These are phyloP conservation scores for Hylaea fasciaria DNA, from an alignment of 2,888 invertebrate genomes.

Conservation along the genomic window DNA sequence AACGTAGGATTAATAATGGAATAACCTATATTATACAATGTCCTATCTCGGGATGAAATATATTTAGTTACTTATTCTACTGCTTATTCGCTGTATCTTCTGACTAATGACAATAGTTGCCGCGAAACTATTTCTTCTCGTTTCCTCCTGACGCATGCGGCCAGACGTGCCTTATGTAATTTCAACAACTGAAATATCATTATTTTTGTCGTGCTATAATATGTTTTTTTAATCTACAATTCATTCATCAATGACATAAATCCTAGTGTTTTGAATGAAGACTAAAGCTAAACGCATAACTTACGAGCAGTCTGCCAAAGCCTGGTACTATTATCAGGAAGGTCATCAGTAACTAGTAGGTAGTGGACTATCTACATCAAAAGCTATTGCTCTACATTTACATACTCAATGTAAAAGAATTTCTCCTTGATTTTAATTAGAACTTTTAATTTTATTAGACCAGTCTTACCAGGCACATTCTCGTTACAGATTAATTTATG, in stretches of 20 bases:
- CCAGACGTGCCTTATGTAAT: conserved; percentile 4
- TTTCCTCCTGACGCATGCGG: background rate
- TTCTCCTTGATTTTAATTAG: conserved; percentile 21
- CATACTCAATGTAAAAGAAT: conserved; percentile 1
- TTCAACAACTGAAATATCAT: conserved; percentile 1
- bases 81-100: no score
- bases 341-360: no score
- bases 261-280: background rate
- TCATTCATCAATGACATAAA: background rate
- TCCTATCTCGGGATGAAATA: no score
- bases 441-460: conserved; percentile 20
- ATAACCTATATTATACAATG: no score
- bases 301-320: no score
- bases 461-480: conserved; percentile 24
- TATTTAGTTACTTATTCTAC: no score
- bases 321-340: no score
- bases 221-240: background rate
- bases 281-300: no score
- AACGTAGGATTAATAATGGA: no score
- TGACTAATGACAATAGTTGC: background rate
- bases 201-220: background rate
- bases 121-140: conserved; percentile 1
- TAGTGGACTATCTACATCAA: no score
- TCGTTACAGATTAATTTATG: conserved; percentile 31
- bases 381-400: background rate